These are phyloP conservation scores for Micromussa lordhowensis DNA, from an alignment of 92 coral and sea anemone species.

Conservation along the genomic window DNA sequence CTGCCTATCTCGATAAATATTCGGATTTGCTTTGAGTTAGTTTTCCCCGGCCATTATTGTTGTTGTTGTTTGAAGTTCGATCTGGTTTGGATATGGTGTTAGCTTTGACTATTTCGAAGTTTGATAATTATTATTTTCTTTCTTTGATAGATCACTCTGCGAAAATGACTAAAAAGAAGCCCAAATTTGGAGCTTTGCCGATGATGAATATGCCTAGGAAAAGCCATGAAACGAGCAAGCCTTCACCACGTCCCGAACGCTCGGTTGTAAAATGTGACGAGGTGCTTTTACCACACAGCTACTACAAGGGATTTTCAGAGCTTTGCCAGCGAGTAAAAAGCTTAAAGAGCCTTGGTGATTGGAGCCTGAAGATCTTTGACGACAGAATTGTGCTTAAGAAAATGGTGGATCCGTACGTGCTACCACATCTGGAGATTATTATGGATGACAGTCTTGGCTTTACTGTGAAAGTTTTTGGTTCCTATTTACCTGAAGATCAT, in stretches of 20 bases:
- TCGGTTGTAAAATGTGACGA: slow-evolving; percentile 8
- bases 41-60: too few relatives aligned
- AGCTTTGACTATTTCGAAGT: too few relatives aligned
- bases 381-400: slow-evolving; percentile 7
- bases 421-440: slow-evolving; percentile 15
- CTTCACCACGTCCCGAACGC: slow-evolving; percentile 24
- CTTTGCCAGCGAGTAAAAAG: slow-evolving; percentile 10
- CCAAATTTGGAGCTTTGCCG: slow-evolving; percentile 53
- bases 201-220: slow-evolving; percentile 48
- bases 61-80: too few relatives aligned
- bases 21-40: too few relatives aligned
- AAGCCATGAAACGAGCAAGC: slow-evolving; percentile 38
- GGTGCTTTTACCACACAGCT: background rate
- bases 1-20: too few relatives aligned
- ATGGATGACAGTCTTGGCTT: slow-evolving; percentile 40
- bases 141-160: too few relatives aligned
- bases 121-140: too few relatives aligned
- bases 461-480: slow-evolving; percentile 34
- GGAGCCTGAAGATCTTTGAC: background rate
- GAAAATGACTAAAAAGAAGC: slow-evolving; percentile 40
- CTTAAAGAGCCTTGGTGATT: slow-evolving; percentile 15
- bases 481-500: slow-evolving; percentile 24
- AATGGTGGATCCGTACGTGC: background rate
- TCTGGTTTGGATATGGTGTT: too few relatives aligned
- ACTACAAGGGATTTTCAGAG: background rate